A percentile compares a stretch with the other conserved stretches of the same genome.
Conservation (phyloP, 2,797 vertebrate genomes). For the Simalia tracyae region DNA sequence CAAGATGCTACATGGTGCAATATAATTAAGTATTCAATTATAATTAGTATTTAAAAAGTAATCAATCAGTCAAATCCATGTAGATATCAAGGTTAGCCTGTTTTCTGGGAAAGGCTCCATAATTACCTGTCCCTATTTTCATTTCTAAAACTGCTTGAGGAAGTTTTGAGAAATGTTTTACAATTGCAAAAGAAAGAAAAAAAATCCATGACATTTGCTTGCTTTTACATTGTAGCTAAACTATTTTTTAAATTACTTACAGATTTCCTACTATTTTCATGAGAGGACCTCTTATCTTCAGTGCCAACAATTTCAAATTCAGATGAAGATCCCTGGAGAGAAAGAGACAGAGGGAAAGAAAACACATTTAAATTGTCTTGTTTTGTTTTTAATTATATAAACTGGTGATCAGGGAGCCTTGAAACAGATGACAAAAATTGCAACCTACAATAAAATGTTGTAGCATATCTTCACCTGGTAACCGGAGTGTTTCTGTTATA, state of each 20-base stretch:
- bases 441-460: not conserved
- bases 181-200: not conserved
- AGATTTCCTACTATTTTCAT: constrained; percentile 43
- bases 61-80: not conserved
- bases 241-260: constrained; percentile 44
- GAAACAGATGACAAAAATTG: not conserved
- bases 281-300: constrained; percentile 70
- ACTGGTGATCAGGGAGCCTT: not conserved
- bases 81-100: not conserved
- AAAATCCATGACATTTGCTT: not conserved
- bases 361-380: not conserved
- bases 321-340: constrained; percentile 80
- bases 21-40: not conserved
- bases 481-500: not conserved
- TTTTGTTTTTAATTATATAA: not conserved
- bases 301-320: constrained; percentile 86
- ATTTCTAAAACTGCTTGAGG: not conserved
- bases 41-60: not conserved
- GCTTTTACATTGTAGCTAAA: not conserved
- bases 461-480: not conserved
- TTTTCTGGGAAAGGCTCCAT: not conserved
- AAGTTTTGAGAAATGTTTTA: not conserved
- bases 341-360: not conserved
- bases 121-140: too few relatives aligned
- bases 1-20: not conserved